These are phyloP conservation scores for Ypsolopha scabrella DNA, from an alignment of 2,888 invertebrate species.

Conservation along the genomic window DNA sequence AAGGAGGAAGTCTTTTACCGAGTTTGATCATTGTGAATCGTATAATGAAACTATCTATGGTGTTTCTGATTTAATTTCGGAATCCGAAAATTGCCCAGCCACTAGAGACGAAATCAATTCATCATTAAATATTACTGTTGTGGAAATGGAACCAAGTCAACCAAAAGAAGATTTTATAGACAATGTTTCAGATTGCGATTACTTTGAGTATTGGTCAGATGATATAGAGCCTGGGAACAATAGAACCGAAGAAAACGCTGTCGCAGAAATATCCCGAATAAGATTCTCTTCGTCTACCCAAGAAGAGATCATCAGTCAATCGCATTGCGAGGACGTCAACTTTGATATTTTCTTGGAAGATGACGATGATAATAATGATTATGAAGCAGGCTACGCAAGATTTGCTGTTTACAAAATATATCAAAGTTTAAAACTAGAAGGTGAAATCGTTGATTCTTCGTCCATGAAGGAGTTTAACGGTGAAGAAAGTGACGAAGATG, in stretches of 20 bases:
- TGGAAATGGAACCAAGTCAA: background rate
- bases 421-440: slow-evolving; percentile 33
- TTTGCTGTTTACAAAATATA: slow-evolving; percentile 51
- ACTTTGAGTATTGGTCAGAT: slow-evolving; percentile 42
- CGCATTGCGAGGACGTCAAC: slow-evolving; percentile 19
- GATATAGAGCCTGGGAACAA: slow-evolving; percentile 32
- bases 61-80: slow-evolving; percentile 28
- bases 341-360: slow-evolving; percentile 27
- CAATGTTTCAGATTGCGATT: slow-evolving; percentile 13
- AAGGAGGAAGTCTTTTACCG: slow-evolving; percentile 7
- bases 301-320: slow-evolving; percentile 39
- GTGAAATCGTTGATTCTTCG: slow-evolving; percentile 46
- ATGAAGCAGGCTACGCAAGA: slow-evolving; percentile 35
- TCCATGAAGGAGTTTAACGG: slow-evolving; percentile 36
- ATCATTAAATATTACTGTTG: background rate
- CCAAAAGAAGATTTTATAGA: background rate
- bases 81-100: background rate
- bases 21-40: slow-evolving; percentile 27
- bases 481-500: slow-evolving; percentile 15
- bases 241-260: too few species aligned
- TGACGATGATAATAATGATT: slow-evolving; percentile 25
- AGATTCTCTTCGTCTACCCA: background rate
- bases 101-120: background rate
- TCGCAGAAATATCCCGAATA: too few species aligned
- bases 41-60: slow-evolving; percentile 58